phyloP scores from a whole-genome alignment of 1,140 invertebrate genomes.

The Anagrus nilaparvatae region DNA sequence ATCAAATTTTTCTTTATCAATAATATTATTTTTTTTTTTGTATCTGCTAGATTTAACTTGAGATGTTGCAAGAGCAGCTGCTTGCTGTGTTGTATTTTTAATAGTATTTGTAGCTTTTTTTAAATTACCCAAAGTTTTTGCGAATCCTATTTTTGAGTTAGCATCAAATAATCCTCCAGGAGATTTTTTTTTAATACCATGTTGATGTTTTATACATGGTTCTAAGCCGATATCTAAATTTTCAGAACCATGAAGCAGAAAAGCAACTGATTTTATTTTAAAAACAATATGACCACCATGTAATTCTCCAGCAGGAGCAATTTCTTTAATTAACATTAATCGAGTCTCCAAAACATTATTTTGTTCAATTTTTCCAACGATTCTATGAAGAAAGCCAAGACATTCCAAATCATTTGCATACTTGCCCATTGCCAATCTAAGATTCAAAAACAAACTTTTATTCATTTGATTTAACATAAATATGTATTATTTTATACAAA shows the following conservation, averaged over 20 bases:
- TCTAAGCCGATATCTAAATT: conserved; percentile 52
- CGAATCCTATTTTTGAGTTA: conserved; percentile 50
- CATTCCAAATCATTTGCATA: conserved; percentile 80
- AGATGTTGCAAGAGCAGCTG: conserved; percentile 57
- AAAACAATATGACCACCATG: conserved; percentile 68
- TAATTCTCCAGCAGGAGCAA: conserved; percentile 62
- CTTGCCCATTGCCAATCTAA: conserved; percentile 78
- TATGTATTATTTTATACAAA: no score
- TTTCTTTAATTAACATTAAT: conserved; percentile 72
- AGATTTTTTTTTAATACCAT: conserved; percentile 37
- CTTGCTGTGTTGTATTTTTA: conserved; percentile 80
- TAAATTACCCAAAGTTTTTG: conserved; percentile 79
- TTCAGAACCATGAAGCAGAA: conserved; percentile 54
- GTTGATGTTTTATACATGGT: conserved; percentile 64
- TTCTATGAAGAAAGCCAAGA: conserved; percentile 76
- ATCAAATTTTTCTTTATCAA: conserved; percentile 68
- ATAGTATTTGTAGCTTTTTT: conserved; percentile 84
- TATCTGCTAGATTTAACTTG: conserved; percentile 60
- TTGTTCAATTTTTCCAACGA: conserved; percentile 81
- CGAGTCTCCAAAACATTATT: conserved; percentile 66
- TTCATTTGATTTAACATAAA: no score
- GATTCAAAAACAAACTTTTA: conserved; percentile 11
- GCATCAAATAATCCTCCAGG: conserved; percentile 28
- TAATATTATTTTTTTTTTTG: conserved; percentile 49
- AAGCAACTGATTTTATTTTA: conserved; percentile 77